phyloP scores from a whole-genome alignment of 2,888 invertebrate species.

The Tinea trinotella region DNA sequence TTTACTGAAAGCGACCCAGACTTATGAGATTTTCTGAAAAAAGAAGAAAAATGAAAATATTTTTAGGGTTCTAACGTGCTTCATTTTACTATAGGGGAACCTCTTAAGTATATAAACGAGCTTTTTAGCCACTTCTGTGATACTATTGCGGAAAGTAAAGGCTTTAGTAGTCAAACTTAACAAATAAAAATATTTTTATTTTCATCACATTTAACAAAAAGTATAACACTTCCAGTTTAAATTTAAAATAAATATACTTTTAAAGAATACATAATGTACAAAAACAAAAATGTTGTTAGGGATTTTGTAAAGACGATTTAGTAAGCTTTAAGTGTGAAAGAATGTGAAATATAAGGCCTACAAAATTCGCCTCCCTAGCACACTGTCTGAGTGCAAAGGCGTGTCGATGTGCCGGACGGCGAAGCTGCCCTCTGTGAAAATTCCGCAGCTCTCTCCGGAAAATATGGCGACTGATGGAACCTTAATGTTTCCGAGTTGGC shows the following conservation, averaged over 20 bases:
- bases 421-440: constrained; percentile 56
- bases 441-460: constrained; percentile 53
- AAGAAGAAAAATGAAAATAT: constrained; percentile 9
- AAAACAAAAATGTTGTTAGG: neutral
- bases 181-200: neutral
- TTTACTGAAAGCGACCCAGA: constrained; percentile 52
- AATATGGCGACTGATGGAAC: constrained; percentile 66
- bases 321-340: constrained; percentile 12
- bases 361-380: constrained; percentile 51
- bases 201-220: too few species aligned
- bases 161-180: constrained; percentile 2
- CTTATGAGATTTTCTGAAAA: constrained; percentile 43
- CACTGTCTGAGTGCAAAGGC: constrained; percentile 67
- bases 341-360: constrained; percentile 26
- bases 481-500: constrained; percentile 67
- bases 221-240: too few species aligned
- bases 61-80: constrained; percentile 14
- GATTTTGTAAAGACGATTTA: neutral
- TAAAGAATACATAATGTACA: too few species aligned
- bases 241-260: too few species aligned
- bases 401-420: constrained; percentile 53
- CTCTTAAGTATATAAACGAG: constrained; percentile 13
- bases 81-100: constrained; percentile 18
- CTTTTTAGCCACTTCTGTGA: neutral
- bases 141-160: constrained; percentile 2